These are phyloP conservation scores for Torymus texanus DNA, from an alignment of 2,888 invertebrate genomes.

Conservation along the genomic window DNA sequence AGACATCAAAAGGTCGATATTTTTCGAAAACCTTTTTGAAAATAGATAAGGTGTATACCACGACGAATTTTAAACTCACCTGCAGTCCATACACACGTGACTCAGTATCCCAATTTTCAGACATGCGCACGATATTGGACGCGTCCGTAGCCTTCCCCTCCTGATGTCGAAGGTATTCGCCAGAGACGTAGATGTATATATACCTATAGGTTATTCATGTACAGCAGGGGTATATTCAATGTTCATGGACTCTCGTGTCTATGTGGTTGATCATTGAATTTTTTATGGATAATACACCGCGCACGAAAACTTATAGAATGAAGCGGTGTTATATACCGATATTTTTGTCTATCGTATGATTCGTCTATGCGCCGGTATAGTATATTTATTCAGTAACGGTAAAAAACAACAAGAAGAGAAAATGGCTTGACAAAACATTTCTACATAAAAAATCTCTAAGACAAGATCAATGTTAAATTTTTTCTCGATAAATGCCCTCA, in stretches of 20 bases:
- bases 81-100: not conserved
- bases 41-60: not conserved
- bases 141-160: not conserved
- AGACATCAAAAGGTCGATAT: not conserved
- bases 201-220: slow-evolving; percentile 21
- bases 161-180: not conserved
- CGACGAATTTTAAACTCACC: slow-evolving; percentile 3
- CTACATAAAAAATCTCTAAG: too few relatives aligned
- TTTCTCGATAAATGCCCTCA: too few relatives aligned
- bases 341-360: too few relatives aligned
- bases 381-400: too few relatives aligned
- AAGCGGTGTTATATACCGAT: too few relatives aligned
- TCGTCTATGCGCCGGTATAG: too few relatives aligned
- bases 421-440: too few relatives aligned
- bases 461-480: too few relatives aligned
- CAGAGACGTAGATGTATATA: not conserved
- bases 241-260: slow-evolving; percentile 23
- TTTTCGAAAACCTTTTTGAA: not conserved
- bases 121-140: not conserved
- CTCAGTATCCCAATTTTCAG: not conserved
- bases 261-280: slow-evolving; percentile 49
- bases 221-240: slow-evolving; percentile 3
- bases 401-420: too few relatives aligned
- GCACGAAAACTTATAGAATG: too few relatives aligned
- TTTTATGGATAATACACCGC: slow-evolving; percentile 30